phyloP scores from a whole-genome alignment of 2,113 vertebrate genomes.

The Engystomops pustulosus region DNA sequence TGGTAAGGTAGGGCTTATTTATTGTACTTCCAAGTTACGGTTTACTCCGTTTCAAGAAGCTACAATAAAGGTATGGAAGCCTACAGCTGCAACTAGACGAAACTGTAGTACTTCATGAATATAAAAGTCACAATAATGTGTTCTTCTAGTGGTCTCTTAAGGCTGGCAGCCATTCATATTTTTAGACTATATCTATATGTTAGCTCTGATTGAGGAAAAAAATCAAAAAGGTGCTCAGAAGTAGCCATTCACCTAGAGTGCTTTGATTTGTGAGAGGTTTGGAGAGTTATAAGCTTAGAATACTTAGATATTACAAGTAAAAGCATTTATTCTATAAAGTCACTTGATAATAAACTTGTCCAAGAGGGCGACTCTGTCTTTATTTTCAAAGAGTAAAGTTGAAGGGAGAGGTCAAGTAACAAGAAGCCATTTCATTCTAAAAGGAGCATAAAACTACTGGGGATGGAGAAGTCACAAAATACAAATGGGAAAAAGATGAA shows the following conservation, averaged over 20 bases:
- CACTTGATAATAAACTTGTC: slow-evolving; percentile 16
- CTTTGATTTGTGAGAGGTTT: slow-evolving; percentile 1
- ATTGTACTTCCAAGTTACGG: too few relatives aligned
- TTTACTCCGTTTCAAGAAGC: too few relatives aligned
- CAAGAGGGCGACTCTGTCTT: background rate
- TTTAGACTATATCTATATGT: too few relatives aligned
- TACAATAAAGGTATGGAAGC: too few relatives aligned
- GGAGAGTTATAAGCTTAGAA: background rate
- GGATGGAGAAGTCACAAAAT: slow-evolving; percentile 5
- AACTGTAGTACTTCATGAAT: too few relatives aligned
- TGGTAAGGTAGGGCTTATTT: too few relatives aligned
- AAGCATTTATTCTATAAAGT: slow-evolving; percentile 27
- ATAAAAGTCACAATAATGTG: too few relatives aligned
- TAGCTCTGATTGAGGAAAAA: too few relatives aligned
- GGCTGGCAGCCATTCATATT: too few relatives aligned
- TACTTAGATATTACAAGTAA: slow-evolving; percentile 19
- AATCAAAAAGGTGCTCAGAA: too few relatives aligned
- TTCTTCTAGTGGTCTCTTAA: too few relatives aligned
- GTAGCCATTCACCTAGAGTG: background rate
- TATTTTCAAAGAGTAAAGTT: slow-evolving; percentile 6
- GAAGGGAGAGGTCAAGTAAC: slow-evolving; percentile 18
- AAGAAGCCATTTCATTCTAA: slow-evolving; percentile 20
- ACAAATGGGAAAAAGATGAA: slow-evolving; percentile 29
- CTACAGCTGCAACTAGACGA: too few relatives aligned
- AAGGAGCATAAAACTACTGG: slow-evolving; percentile 21